Evolutionary conservation across 2,113 vertebrate species (phyloP).

Genomic region (Hepsetus odoe): DNA sequence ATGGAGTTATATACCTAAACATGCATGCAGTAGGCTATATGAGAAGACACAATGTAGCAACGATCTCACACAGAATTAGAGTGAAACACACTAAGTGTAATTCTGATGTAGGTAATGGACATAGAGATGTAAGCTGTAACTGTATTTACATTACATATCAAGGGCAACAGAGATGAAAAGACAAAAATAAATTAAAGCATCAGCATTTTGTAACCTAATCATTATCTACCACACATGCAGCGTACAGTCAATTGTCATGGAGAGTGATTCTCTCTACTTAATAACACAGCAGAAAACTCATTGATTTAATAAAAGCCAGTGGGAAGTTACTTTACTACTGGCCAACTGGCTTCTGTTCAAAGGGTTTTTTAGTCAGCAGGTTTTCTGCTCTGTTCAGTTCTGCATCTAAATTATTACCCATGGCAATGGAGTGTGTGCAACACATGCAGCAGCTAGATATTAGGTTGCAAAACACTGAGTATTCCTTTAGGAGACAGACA

Average conservation of each 20-base stretch:
- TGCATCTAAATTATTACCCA: not conserved
- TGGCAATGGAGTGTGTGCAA: not conserved
- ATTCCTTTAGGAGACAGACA: conserved; percentile 19
- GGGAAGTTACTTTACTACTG: not conserved
- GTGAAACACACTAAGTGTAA: conserved; percentile 23
- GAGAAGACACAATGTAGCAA: conserved; percentile 25
- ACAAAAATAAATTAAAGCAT: not conserved
- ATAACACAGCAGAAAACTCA: too few species aligned
- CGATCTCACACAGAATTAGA: conserved; percentile 31
- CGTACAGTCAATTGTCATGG: not conserved
- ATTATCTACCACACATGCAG: not conserved
- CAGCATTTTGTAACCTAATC: not conserved
- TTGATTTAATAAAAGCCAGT: not conserved
- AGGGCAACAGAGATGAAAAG: conserved; percentile 32
- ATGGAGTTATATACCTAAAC: conserved; percentile 37
- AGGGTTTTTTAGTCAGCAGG: not conserved
- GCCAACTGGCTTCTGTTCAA: not conserved
- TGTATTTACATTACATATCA: conserved; percentile 36
- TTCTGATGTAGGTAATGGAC: conserved; percentile 5
- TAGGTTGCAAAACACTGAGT: not conserved
- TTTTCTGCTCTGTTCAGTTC: not conserved
- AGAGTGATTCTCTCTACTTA: not conserved
- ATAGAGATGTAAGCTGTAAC: conserved; percentile 30
- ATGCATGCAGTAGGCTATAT: conserved; percentile 48
- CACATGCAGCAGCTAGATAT: not conserved